Evolutionary conservation across 2,888 invertebrate species (phyloP).

Genomic region (Deilephila porcellus): DNA sequence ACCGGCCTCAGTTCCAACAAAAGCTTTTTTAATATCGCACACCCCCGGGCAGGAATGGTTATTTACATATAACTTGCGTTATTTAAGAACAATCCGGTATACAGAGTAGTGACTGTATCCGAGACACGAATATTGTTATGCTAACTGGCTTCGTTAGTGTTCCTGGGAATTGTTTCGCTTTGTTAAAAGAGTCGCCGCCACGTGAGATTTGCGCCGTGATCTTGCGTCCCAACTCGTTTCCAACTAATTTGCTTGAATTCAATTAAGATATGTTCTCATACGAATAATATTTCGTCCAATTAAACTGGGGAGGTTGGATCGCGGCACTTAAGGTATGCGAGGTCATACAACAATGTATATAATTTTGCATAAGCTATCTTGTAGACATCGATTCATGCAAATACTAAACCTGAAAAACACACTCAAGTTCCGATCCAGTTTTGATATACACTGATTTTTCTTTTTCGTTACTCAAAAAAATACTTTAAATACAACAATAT

Average conservation of each 20-base stretch:
- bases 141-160: constrained; percentile 83
- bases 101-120: constrained; percentile 52
- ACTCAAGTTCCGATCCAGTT: not conserved
- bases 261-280: constrained; percentile 46
- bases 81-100: constrained; percentile 74
- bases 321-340: constrained; percentile 9
- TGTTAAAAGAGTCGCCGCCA: constrained; percentile 68
- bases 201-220: constrained; percentile 70
- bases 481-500: too few relatives aligned
- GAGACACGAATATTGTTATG: constrained; percentile 80
- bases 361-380: constrained; percentile 1
- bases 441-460: not conserved
- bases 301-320: constrained; percentile 14
- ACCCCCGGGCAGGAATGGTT: constrained; percentile 70
- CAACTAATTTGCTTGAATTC: constrained; percentile 66
- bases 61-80: constrained; percentile 80
- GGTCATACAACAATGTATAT: constrained; percentile 10
- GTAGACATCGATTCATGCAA: constrained; percentile 8
- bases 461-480: too few relatives aligned
- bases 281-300: constrained; percentile 31
- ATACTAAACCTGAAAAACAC: constrained; percentile 10
- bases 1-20: constrained; percentile 58
- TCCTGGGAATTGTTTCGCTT: constrained; percentile 77
- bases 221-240: constrained; percentile 53
- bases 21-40: constrained; percentile 80